Evolutionary conservation across 2,113 vertebrate genomes (phyloP).

Genomic region (Anser brachyrhynchus): DNA sequence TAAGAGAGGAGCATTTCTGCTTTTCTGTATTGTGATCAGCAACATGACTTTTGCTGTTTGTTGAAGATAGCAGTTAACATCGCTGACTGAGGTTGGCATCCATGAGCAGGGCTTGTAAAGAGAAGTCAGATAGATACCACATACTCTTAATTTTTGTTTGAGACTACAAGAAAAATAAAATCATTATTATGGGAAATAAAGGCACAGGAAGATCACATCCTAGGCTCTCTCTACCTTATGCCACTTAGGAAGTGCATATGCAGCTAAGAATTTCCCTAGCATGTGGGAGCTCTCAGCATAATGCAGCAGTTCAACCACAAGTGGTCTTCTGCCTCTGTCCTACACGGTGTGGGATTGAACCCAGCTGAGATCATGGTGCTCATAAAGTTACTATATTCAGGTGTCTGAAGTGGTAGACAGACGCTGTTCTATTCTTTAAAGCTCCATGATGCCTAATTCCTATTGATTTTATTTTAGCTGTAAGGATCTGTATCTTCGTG

Average conservation of each 20-base stretch:
- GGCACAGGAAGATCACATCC: background rate
- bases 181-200: background rate
- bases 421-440: background rate
- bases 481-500: slow-evolving; percentile 2
- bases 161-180: background rate
- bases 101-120: background rate
- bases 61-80: background rate
- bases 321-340: too few relatives aligned
- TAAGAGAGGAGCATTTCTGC: background rate
- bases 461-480: slow-evolving; percentile 15
- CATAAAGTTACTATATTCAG: background rate
- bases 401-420: background rate
- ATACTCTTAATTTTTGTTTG: too few relatives aligned
- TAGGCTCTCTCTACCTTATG: accelerated
- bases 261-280: background rate
- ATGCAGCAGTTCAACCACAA: background rate
- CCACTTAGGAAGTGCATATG: background rate
- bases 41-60: background rate
- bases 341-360: background rate
- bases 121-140: background rate
- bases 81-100: background rate
- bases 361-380: background rate
- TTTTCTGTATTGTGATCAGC: background rate
- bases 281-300: background rate
- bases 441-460: background rate